Evolutionary conservation across 2,888 invertebrate species (phyloP).

Genomic region (Xanthorhoe spadicearia): DNA sequence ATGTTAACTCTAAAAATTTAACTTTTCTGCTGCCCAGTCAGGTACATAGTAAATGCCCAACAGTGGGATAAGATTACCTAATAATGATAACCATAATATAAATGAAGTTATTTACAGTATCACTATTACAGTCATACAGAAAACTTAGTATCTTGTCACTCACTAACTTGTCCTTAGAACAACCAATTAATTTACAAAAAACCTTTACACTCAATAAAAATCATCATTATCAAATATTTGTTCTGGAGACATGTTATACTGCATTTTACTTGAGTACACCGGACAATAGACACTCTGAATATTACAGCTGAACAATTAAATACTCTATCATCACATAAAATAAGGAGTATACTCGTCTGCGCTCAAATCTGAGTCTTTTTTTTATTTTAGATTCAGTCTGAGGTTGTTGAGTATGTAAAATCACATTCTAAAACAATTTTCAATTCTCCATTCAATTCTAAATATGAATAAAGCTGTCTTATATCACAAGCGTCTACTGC

Average conservation of each 20-base stretch:
- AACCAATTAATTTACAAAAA: not conserved
- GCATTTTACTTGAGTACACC: conserved; percentile 17
- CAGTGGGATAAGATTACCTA: too few species aligned
- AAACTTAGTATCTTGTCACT: conserved; percentile 25
- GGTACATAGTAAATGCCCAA: too few species aligned
- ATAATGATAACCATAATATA: too few species aligned
- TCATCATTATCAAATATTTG: conserved; percentile 7
- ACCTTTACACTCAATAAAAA: not conserved
- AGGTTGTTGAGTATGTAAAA: too few species aligned
- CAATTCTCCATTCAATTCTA: not conserved
- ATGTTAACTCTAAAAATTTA: too few species aligned
- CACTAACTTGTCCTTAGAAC: conserved; percentile 29
- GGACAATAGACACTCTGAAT: conserved; percentile 24
- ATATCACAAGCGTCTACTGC: conserved; percentile 19
- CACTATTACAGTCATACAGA: conserved; percentile 30
- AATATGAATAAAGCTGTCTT: not conserved
- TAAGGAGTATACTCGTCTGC: too few species aligned
- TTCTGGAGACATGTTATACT: conserved; percentile 25
- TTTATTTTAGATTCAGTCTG: too few species aligned
- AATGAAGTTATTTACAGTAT: not conserved
- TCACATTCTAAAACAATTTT: too few species aligned
- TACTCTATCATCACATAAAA: too few species aligned
- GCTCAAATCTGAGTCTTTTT: too few species aligned
- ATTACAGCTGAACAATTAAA: not conserved
- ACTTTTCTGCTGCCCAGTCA: too few species aligned